Evolutionary conservation across 2,888 invertebrate species (phyloP).

Genomic region (Eupithecia inturbata): DNA sequence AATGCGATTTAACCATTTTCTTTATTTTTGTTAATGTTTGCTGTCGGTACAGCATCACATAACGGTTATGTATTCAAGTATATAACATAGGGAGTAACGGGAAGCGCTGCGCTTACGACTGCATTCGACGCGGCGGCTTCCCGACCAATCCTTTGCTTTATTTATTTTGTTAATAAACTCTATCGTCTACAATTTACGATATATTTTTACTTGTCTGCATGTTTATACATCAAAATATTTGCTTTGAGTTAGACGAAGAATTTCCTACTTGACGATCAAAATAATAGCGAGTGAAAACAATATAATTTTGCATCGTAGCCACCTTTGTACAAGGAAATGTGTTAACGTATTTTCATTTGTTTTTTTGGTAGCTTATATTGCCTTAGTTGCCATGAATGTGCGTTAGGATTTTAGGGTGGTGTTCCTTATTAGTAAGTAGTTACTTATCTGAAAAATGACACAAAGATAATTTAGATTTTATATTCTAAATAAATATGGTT

Average conservation of each 20-base stretch:
- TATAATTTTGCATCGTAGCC: background rate
- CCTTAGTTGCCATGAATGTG: background rate
- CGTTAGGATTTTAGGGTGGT: background rate
- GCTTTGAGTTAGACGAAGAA: slow-evolving; percentile 1
- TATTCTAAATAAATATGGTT: background rate
- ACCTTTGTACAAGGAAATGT: slow-evolving; percentile 2
- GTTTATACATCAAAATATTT: slow-evolving; percentile 5
- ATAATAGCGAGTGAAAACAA: background rate
- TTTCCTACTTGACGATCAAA: background rate
- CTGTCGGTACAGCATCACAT: slow-evolving; percentile 61
- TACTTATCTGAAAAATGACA: background rate
- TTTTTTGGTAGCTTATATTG: background rate
- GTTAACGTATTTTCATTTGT: background rate
- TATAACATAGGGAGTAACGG: slow-evolving; percentile 69
- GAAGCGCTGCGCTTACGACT: slow-evolving; percentile 65
- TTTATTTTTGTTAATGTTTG: slow-evolving; percentile 39
- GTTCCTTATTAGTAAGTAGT: too few relatives aligned
- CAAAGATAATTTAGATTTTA: background rate
- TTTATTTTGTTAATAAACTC: slow-evolving; percentile 25
- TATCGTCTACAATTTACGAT: slow-evolving; percentile 1
- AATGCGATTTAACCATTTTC: too few relatives aligned
- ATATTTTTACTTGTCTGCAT: background rate
- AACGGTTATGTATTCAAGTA: slow-evolving; percentile 51
- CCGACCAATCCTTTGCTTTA: slow-evolving; percentile 51
- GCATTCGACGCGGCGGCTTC: slow-evolving; percentile 48